Conservation (phyloP, 2,113 vertebrate genomes). For the Callipepla californica region DNA sequence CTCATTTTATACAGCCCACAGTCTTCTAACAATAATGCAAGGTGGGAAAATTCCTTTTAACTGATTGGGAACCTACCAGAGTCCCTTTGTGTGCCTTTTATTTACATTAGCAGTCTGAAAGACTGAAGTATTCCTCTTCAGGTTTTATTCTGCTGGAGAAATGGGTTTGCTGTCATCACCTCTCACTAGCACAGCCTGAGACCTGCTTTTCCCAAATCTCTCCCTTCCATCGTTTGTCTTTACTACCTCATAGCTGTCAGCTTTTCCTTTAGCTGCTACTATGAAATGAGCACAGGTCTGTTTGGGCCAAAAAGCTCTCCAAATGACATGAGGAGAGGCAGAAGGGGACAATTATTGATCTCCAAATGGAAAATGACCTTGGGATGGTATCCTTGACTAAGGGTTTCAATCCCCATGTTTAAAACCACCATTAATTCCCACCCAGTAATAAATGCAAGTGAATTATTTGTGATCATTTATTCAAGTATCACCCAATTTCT, state of each 20-base stretch:
- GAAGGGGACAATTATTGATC: neutral
- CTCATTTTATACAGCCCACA: neutral
- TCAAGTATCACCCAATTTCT: neutral
- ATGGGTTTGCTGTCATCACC: conserved; percentile 57
- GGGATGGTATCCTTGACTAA: neutral
- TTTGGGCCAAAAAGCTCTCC: conserved; percentile 29
- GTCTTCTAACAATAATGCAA: neutral
- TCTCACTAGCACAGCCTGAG: conserved; percentile 44
- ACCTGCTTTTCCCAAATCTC: neutral
- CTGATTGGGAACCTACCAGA: conserved; percentile 43
- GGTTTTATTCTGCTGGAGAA: conserved; percentile 52
- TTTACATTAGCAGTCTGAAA: conserved; percentile 49
- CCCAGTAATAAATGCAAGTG: neutral
- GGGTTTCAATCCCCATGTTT: neutral
- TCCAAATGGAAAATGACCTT: neutral
- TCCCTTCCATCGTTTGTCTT: conserved; percentile 50
- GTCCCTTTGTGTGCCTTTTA: conserved; percentile 11
- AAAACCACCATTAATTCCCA: neutral
- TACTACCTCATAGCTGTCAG: conserved; percentile 57
- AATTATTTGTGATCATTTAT: neutral
- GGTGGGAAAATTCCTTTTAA: conserved; percentile 13
- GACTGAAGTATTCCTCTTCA: conserved; percentile 32
- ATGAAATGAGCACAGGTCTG: neutral
- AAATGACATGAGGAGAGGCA: neutral
- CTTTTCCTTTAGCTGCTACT: conserved; percentile 40